Evolutionary conservation across 2,113 vertebrate genomes (phyloP), one percentile per base, ranked within the genome.

Genomic region (Pungitius pungitius): DNA sequence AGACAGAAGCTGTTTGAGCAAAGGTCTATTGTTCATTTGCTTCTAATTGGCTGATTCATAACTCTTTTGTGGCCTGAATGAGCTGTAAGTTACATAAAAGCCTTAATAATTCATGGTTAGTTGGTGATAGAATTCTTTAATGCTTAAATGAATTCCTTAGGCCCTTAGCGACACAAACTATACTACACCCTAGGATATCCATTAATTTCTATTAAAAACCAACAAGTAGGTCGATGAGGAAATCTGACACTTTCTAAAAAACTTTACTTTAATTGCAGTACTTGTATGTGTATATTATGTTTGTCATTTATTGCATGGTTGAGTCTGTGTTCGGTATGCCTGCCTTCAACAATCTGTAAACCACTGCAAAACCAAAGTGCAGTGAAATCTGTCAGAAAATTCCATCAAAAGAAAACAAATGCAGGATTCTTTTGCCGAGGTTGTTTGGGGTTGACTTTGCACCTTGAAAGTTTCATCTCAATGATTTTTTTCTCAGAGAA

Each of bases 31-130:
- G 3, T 40, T n/a, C 6, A 0, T 45, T 10, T 18, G 45, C 24
- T 35, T 27, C 37, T 58, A 20, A 39, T 49, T 42, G 40, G 51
- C 35, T 60, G 73, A 76, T 26, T 69, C 73, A 65, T 17, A 12
- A 7, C 26, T 2, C 15, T 1, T 10, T 35, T n/a, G 13, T 20
- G 45, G 2, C 30, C 9, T 26, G 20, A 76, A 51, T 24, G 15
- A 62, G 39, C 52, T 30, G 22, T 11, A 39, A 27, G 30, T 15
- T 3, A 15, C 27, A 40, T 10, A 43, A 43, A 43, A 54, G 22
- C 6, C 4, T 45, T 6, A 20, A n/a, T 11, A 33, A 6, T 35
- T 35, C 20, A 8, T 3, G n/a, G 4, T 22, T 51, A 10, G 43
- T 39, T 20, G 27, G 4, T 10, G 68, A 26, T 8, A 51, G 6